Conservation (phyloP, 2,113 vertebrate genomes). For the Cyanocitta stelleri region DNA sequence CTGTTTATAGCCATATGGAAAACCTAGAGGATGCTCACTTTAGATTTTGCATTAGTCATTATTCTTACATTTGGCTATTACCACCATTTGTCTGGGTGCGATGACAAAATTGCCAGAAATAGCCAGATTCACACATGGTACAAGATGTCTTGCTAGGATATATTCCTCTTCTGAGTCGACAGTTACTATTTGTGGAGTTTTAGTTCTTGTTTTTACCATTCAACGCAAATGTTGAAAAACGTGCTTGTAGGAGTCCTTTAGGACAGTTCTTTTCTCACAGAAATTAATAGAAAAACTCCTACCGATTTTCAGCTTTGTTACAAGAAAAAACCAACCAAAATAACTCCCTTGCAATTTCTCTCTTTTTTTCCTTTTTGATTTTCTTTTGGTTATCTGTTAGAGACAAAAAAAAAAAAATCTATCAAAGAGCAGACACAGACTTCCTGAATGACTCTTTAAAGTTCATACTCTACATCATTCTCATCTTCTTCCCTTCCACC, state of each 20-base stretch:
- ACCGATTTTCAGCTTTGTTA: background rate
- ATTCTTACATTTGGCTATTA: constrained; percentile 52
- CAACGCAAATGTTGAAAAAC: constrained; percentile 20
- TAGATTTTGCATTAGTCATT: constrained; percentile 47
- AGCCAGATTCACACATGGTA: constrained; percentile 22
- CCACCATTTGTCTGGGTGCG: background rate
- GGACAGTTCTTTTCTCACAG: background rate
- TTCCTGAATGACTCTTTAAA: constrained; percentile 10
- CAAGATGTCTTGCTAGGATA: background rate
- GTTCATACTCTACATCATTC: constrained; percentile 1
- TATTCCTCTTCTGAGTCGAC: constrained; percentile 11
- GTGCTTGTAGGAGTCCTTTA: constrained; percentile 13
- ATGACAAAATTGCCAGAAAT: constrained; percentile 46
- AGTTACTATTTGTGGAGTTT: constrained; percentile 37
- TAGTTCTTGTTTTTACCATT: constrained; percentile 12
- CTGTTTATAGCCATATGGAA: constrained; percentile 18
- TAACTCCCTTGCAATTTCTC: background rate
- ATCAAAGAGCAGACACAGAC: background rate
- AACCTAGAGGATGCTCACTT: constrained; percentile 51
- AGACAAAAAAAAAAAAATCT: background rate
- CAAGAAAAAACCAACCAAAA: background rate
- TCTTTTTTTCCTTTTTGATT: background rate
- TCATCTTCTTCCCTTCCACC: background rate
- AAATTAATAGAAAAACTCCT: constrained; percentile 34
- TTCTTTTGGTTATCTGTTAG: background rate